phyloP scores from a whole-genome alignment of 2,113 vertebrate species.

The Rhea pennata region DNA sequence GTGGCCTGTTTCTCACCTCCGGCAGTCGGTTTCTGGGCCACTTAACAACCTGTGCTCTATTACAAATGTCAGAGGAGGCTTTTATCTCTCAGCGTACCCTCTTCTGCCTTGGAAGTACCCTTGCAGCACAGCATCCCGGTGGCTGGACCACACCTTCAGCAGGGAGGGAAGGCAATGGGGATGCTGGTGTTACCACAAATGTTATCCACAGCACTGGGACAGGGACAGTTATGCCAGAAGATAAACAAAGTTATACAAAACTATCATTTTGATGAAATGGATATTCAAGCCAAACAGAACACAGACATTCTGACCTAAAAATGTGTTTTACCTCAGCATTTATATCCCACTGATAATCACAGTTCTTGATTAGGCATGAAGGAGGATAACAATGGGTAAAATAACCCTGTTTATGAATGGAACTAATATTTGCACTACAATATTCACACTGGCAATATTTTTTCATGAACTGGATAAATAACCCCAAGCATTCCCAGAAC shows the following conservation, averaged over 20 bases:
- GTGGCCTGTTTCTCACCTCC: neutral
- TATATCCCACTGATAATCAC: neutral
- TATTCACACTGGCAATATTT: rapidly evolving
- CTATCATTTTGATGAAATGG: neutral
- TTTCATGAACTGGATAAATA: neutral
- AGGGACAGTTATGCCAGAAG: neutral
- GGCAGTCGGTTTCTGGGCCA: neutral
- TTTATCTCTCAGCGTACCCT: neutral
- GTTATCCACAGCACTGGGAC: neutral
- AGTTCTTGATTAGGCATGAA: neutral
- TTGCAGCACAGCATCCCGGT: neutral
- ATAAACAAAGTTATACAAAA: neutral
- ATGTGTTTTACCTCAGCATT: neutral
- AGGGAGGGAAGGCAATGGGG: neutral
- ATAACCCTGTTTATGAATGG: neutral
- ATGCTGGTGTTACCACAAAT: too few species aligned
- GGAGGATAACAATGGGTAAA: neutral
- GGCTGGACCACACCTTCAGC: neutral
- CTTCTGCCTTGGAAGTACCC: neutral
- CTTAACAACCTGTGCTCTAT: neutral
- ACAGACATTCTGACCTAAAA: neutral
- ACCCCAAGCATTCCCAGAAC: neutral
- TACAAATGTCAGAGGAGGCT: neutral
- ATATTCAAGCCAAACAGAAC: neutral
- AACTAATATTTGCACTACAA: neutral